Base-by-base conservation (phyloP, 2,888 invertebrate genomes). In the Lycaena phlaeas region DNA sequence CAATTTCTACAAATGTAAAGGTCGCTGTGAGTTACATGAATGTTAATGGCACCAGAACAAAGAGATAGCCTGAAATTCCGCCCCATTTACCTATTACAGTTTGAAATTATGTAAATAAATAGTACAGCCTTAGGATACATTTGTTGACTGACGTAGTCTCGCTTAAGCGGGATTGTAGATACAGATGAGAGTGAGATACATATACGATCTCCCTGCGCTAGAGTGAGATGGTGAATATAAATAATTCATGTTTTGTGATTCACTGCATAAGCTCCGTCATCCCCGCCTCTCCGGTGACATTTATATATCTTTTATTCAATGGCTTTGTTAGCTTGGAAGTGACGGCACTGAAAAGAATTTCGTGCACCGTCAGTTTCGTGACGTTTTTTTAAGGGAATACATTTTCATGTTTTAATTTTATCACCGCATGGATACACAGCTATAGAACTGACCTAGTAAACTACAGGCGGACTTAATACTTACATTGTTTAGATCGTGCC, bases 241-340 rank as follows among this genome's bases (percentile, higher is more conserved):
- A 70, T 68, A 54, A 68, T 69, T 68, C 61, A 68, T 59, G 49
- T 44, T 45, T 51, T 51, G 59, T 57, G 61, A 64, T 60, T 64
- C 54, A 53, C 53, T 57, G 58, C 56, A 51, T 52, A 54, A 63
- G 52, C 54, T 56, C 46, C 56, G 60, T 58, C 56, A 60, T 51
- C 54, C 43, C 52, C 48, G 41, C 43, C 42, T 47, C 47, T 11
- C 46, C 22, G 12, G 41, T 31, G 34, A 42, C 48, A 40, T 40
- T 25, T 40, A 40, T 40, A 40, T 40, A 40, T 40, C 31, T 61
- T 59, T 61, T 58, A 61, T 60, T 61, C 57, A 61, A 53, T 49
- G 44, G 18, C 27, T 40, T 40, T 40, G 36, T 40, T 40, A 31
- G 11, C 39, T 40, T 12, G 5, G 31, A 25, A 40, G 11, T 31